Evolutionary conservation across 2,888 invertebrate genomes (phyloP).

Genomic region (Macrophya annulata): DNA sequence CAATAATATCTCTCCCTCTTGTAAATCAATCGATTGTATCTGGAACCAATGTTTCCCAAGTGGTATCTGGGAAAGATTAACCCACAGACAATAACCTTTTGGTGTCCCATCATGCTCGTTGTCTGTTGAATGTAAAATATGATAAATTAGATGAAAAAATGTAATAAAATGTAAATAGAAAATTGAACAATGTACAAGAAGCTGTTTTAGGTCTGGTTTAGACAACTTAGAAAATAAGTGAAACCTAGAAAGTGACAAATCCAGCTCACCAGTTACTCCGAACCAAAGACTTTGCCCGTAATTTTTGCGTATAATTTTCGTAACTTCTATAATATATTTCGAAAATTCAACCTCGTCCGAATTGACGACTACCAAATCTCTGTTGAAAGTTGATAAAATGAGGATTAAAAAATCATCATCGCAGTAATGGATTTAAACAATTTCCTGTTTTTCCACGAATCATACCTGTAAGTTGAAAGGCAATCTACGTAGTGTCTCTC

Average conservation of each 20-base stretch:
- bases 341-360: slow-evolving; percentile 65
- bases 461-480: slow-evolving; percentile 67
- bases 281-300: slow-evolving; percentile 64
- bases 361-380: slow-evolving; percentile 69
- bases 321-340: slow-evolving; percentile 61
- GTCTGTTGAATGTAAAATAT: not conserved
- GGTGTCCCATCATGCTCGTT: slow-evolving; percentile 59
- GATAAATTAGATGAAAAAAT: not conserved
- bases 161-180: not conserved
- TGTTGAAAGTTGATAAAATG: slow-evolving; percentile 53
- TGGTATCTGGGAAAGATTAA: slow-evolving; percentile 65
- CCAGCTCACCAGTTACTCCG: slow-evolving; percentile 66
- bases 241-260: slow-evolving; percentile 35
- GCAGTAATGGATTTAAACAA: slow-evolving; percentile 36
- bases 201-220: not conserved
- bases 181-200: not conserved
- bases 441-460: not conserved
- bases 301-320: slow-evolving; percentile 58
- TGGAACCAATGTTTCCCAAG: slow-evolving; percentile 73
- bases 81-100: slow-evolving; percentile 68
- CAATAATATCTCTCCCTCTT: slow-evolving; percentile 64
- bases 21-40: slow-evolving; percentile 66
- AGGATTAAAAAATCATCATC: not conserved
- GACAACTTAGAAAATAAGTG: not conserved
- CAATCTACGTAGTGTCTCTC: slow-evolving; percentile 68